Conservation (phyloP, 2,113 vertebrate genomes). For the Chamaea fasciata region DNA sequence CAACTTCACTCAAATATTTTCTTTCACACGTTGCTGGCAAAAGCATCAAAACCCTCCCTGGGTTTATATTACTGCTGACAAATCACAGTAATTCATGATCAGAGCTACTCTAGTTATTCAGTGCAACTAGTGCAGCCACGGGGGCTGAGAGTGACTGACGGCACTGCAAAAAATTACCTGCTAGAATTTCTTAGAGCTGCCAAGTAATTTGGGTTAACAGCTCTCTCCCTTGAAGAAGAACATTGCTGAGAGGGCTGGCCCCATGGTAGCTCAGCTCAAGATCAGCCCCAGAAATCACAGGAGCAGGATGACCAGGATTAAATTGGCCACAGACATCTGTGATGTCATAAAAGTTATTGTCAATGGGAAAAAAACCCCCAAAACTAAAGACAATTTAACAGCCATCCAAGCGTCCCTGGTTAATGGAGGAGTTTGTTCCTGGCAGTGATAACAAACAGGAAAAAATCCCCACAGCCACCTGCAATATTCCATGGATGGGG, state of each 20-base stretch:
- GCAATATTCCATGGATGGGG: neutral
- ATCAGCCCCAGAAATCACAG: neutral
- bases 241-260: neutral
- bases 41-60: slow-evolving; percentile 51
- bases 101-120: slow-evolving; percentile 43
- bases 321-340: neutral
- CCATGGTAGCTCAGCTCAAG: neutral
- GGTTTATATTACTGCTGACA: slow-evolving; percentile 62
- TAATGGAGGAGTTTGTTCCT: neutral
- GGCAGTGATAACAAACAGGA: neutral
- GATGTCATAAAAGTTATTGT: neutral
- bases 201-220: slow-evolving; percentile 40
- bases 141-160: slow-evolving; percentile 40
- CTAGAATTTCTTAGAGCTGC: slow-evolving; percentile 16
- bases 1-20: slow-evolving; percentile 48
- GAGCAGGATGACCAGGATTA: neutral
- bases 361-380: neutral
- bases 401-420: neutral
- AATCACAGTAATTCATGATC: slow-evolving; percentile 65
- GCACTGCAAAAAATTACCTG: slow-evolving; percentile 38
- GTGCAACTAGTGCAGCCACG: slow-evolving; percentile 14
- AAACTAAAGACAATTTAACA: neutral
- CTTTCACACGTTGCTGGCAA: slow-evolving; percentile 47
- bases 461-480: neutral
- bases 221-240: neutral